Conservation (phyloP, 1,140 invertebrate species). For the Drosophila arizonae region DNA sequence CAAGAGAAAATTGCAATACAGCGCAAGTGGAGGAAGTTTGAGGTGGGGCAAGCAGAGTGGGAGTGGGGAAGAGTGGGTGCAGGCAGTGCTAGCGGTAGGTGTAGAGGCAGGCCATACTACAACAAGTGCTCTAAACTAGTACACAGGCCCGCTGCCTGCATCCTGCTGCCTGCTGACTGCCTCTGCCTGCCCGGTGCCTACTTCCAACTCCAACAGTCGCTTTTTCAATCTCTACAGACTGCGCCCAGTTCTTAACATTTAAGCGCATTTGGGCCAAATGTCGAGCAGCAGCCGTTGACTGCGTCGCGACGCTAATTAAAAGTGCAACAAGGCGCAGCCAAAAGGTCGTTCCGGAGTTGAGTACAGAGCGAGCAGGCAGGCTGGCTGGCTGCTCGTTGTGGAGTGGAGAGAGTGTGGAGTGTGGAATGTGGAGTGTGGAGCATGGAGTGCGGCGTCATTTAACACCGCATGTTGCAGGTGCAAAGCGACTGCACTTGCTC, state of each 20-base stretch:
- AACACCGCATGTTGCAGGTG: slow-evolving; percentile 47
- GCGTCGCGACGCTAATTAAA: slow-evolving; percentile 75
- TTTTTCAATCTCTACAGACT: background rate
- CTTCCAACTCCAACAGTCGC: background rate
- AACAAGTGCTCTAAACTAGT: slow-evolving; percentile 30
- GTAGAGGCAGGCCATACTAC: background rate
- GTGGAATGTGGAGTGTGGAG: background rate
- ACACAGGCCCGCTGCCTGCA: slow-evolving; percentile 12
- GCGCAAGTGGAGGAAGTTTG: slow-evolving; percentile 19
- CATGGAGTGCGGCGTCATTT: slow-evolving; percentile 34
- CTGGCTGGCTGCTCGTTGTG: too few relatives aligned
- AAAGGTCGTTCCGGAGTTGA: slow-evolving; percentile 28
- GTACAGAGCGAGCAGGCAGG: background rate
- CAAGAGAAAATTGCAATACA: slow-evolving; percentile 32
- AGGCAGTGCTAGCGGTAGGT: too few relatives aligned
- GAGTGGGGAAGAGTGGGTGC: too few relatives aligned
- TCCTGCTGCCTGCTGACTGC: background rate
- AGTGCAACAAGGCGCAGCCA: slow-evolving; percentile 66
- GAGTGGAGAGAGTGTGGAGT: background rate
- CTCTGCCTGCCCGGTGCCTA: background rate
- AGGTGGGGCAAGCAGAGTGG: too few relatives aligned
- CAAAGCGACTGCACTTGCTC: slow-evolving; percentile 11
- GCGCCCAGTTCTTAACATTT: slow-evolving; percentile 45
- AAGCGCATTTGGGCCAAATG: slow-evolving; percentile 78
- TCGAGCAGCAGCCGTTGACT: slow-evolving; percentile 39